A percentile compares a stretch with the other conserved stretches of the same genome.
These are phyloP conservation scores for Tanaodytes sp. DNA, from an alignment of 2,888 invertebrate species.

Conservation along the genomic window DNA sequence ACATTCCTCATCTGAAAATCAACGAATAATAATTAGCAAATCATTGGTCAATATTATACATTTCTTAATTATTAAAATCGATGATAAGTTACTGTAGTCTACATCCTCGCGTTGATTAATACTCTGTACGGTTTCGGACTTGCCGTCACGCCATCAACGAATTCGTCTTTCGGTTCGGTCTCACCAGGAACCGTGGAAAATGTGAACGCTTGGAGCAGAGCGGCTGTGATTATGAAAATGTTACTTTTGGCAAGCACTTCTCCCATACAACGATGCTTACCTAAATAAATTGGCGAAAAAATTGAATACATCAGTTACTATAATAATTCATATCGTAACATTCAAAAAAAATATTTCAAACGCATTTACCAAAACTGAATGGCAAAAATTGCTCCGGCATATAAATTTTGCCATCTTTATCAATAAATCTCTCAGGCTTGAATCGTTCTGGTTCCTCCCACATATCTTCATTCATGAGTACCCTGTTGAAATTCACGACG, in stretches of 20 bases:
- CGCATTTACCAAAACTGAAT: conserved; percentile 82
- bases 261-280: conserved; percentile 86
- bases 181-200: conserved; percentile 80
- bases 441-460: conserved; percentile 83
- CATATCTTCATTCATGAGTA: conserved; percentile 79
- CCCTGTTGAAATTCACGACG: conserved; percentile 82
- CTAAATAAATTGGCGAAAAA: conserved; percentile 66
- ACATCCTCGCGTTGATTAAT: conserved; percentile 75
- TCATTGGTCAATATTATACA: too few species aligned
- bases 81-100: conserved; percentile 19
- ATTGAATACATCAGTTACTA: too few species aligned
- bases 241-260: conserved; percentile 85
- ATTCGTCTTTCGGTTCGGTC: conserved; percentile 78
- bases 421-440: conserved; percentile 83
- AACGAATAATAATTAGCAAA: too few species aligned
- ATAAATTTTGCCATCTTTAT: conserved; percentile 76
- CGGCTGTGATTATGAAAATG: conserved; percentile 83
- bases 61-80: too few species aligned
- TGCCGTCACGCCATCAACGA: conserved; percentile 85
- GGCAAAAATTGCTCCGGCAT: conserved; percentile 83
- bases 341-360: conserved; percentile 1
- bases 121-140: conserved; percentile 83
- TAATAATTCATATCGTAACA: too few species aligned
- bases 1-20: too few species aligned
- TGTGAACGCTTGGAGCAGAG: conserved; percentile 82